Percentiles rank a stretch among this genome's conserved stretches.
Conservation (phyloP, 2,113 vertebrate genomes). For the Dromiciops gliroides region DNA sequence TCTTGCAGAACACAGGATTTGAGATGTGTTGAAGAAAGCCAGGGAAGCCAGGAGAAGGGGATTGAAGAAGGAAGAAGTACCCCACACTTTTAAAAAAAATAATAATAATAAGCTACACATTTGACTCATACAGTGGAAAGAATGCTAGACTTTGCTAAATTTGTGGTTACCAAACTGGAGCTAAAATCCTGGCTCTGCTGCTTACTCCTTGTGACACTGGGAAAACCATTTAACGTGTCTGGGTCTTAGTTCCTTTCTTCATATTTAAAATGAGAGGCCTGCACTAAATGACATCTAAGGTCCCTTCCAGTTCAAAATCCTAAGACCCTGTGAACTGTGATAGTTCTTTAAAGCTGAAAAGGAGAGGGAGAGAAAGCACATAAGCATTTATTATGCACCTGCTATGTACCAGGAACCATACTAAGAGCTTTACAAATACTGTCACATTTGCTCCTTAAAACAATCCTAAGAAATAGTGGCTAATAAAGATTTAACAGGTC, state of each 20-base stretch:
- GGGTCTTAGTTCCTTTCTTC: neutral
- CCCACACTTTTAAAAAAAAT: too few species aligned
- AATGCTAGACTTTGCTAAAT: neutral
- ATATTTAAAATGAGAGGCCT: neutral
- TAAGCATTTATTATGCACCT: neutral
- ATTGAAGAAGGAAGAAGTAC: neutral
- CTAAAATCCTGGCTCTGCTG: neutral
- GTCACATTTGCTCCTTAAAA: too few species aligned
- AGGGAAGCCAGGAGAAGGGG: neutral
- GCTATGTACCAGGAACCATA: neutral
- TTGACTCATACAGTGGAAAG: neutral
- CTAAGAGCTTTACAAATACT: neutral
- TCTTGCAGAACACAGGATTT: neutral
- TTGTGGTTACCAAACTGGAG: neutral
- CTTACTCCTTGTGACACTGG: neutral
- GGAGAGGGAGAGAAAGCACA: neutral
- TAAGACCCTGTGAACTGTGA: neutral
- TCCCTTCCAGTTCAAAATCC: neutral
- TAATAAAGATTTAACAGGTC: too few species aligned
- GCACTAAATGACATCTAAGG: neutral
- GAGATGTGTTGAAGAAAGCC: neutral
- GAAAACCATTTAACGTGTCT: neutral
- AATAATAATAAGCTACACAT: too few species aligned
- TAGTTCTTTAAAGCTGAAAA: neutral
- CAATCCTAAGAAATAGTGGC: too few species aligned